These are phyloP conservation scores for Scytalopus superciliaris DNA, from an alignment of 2,113 vertebrate species.

Conservation along the genomic window DNA sequence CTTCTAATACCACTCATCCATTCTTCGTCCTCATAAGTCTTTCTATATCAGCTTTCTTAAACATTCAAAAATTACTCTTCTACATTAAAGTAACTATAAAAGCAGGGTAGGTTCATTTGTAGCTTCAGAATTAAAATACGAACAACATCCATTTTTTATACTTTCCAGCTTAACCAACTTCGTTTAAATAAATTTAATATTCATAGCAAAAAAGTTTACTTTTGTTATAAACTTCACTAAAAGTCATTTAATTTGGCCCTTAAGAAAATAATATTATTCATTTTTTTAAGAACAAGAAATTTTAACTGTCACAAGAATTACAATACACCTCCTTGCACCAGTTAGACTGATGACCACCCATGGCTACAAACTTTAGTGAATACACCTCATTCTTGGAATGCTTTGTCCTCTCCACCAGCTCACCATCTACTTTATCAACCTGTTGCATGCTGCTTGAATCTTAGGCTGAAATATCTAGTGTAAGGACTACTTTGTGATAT, in stretches of 20 bases:
- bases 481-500: background rate
- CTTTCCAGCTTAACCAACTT: background rate
- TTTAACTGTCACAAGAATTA: background rate
- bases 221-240: background rate
- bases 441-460: background rate
- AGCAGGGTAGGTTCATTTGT: background rate
- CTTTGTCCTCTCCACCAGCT: background rate
- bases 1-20: background rate
- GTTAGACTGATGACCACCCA: background rate
- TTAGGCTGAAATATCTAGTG: background rate
- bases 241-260: background rate
- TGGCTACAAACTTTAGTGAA: background rate
- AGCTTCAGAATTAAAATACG: background rate
- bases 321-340: background rate
- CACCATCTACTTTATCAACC: background rate
- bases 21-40: background rate
- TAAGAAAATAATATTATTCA: background rate
- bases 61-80: background rate
- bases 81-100: background rate
- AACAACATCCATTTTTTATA: background rate
- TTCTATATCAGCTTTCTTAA: background rate
- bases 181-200: background rate
- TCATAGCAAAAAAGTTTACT: rapidly evolving
- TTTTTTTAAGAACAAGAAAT: background rate
- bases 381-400: background rate